Conservation (phyloP, 2,888 invertebrate genomes). For the Cenopis cana region DNA sequence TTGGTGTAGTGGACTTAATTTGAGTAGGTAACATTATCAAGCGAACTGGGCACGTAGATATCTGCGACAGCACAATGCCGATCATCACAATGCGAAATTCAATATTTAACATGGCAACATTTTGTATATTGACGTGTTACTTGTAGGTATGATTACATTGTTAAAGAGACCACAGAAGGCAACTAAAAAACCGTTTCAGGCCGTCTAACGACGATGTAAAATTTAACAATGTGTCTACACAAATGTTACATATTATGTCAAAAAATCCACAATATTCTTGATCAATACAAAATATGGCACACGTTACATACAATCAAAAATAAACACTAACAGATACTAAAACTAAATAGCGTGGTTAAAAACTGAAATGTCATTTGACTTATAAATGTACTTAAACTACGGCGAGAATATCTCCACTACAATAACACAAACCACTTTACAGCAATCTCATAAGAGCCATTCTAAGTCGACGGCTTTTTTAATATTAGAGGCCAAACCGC, state of each 20-base stretch:
- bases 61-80: constrained; percentile 55
- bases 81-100: constrained; percentile 60
- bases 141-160: not conserved
- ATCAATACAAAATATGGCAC: not conserved
- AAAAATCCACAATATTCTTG: not conserved
- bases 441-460: constrained; percentile 76
- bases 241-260: not conserved
- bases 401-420: constrained; percentile 47
- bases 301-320: not conserved
- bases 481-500: constrained; percentile 81
- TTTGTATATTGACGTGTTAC: constrained; percentile 47
- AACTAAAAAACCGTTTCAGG: not conserved
- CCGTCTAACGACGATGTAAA: no score
- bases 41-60: constrained; percentile 55
- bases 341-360: not conserved
- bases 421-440: constrained; percentile 73
- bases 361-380: constrained; percentile 9
- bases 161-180: no score
- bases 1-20: constrained; percentile 85
- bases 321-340: not conserved
- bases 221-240: no score
- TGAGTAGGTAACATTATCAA: constrained; percentile 74
- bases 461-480: constrained; percentile 77
- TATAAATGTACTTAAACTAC: constrained; percentile 15
- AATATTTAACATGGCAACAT: constrained; percentile 54